Conservation (phyloP, 1,140 invertebrate species). For the Sipha flava region DNA sequence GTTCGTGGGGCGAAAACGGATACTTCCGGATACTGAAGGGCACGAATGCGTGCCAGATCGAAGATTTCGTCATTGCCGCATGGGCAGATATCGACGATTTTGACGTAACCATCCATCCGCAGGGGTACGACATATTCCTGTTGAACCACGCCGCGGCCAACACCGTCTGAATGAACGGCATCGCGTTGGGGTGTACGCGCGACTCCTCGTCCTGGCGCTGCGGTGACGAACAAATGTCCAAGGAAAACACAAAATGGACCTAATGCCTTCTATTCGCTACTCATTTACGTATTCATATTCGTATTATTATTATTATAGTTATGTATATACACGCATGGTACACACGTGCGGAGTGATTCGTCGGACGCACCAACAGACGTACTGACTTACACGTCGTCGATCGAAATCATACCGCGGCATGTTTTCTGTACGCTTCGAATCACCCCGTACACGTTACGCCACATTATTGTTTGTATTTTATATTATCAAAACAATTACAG, state of each 20-base stretch:
- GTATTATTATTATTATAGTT: not conserved
- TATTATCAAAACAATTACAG: no score
- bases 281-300: no score
- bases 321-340: no score
- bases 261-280: not conserved
- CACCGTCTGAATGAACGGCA: not conserved
- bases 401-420: no score
- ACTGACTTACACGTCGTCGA: no score
- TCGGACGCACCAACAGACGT: no score
- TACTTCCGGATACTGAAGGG: slow-evolving; percentile 73
- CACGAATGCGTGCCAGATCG: slow-evolving; percentile 75
- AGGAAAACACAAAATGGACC: not conserved
- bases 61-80: slow-evolving; percentile 68
- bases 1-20: slow-evolving; percentile 78
- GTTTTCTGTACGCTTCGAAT: no score
- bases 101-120: not conserved
- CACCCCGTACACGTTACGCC: no score
- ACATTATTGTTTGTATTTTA: no score
- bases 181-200: not conserved
- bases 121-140: slow-evolving; percentile 1
- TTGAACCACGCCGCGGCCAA: not conserved
- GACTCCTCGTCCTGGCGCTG: no score
- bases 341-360: no score
- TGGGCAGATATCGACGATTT: slow-evolving; percentile 48
- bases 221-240: not conserved